phyloP scores from a whole-genome alignment of 1,140 invertebrate genomes.

The Babylonia areolata region DNA sequence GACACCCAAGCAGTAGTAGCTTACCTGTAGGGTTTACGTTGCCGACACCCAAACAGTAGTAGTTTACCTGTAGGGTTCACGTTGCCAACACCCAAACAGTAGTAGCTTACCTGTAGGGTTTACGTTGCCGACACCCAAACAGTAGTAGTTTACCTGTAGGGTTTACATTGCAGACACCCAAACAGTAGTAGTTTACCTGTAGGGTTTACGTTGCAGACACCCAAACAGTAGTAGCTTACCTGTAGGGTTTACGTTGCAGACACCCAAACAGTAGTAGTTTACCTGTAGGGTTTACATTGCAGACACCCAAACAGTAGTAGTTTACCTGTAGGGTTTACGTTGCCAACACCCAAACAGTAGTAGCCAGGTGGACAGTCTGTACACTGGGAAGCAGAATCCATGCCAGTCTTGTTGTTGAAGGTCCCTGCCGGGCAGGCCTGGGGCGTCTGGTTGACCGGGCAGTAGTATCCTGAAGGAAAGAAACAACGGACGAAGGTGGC shows the following conservation, averaged over 20 bases:
- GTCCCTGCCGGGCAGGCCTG: conserved; percentile 69
- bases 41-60: too few species aligned
- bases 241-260: conserved; percentile 66
- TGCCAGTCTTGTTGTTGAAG: conserved; percentile 69
- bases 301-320: not conserved
- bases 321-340: conserved; percentile 66
- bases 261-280: conserved; percentile 70
- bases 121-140: too few species aligned
- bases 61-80: too few species aligned
- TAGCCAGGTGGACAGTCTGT: conserved; percentile 66
- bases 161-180: too few species aligned
- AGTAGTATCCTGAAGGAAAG: conserved; percentile 66
- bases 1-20: too few species aligned
- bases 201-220: too few species aligned
- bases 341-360: conserved; percentile 72
- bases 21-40: too few species aligned
- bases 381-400: conserved; percentile 58
- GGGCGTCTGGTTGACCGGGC: conserved; percentile 55
- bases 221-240: conserved; percentile 46
- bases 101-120: too few species aligned
- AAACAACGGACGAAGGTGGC: not conserved
- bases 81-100: too few species aligned
- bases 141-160: too few species aligned
- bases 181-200: not conserved
- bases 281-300: conserved; percentile 53